Percentiles rank a stretch among this genome's conserved stretches.
phyloP scores from a whole-genome alignment of 2,113 vertebrate genomes.

The Prinia subflava region DNA sequence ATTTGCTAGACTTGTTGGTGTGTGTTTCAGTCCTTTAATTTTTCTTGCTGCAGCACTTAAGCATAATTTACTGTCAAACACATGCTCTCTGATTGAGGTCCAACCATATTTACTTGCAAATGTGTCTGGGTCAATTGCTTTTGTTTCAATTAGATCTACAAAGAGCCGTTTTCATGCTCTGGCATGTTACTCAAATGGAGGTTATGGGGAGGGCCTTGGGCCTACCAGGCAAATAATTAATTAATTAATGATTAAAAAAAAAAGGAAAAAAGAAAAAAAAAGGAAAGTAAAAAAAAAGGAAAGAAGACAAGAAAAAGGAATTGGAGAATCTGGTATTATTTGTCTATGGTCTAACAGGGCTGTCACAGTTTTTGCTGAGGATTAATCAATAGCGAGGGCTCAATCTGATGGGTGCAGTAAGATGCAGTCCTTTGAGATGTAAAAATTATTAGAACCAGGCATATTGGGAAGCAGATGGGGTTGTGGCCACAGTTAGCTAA shows the following conservation, averaged over 20 bases:
- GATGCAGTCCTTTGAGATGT: not conserved
- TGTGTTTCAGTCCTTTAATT: slow-evolving; percentile 69
- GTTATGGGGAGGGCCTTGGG: not conserved
- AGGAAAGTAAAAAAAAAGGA: not conserved
- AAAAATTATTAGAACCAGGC: not conserved
- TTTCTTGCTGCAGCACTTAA: slow-evolving; percentile 55
- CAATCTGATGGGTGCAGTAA: not conserved
- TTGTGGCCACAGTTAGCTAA: not conserved
- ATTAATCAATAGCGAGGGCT: not conserved
- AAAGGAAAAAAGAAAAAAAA: not conserved
- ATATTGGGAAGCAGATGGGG: not conserved
- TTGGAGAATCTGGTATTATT: not conserved
- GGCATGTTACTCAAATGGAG: not conserved
- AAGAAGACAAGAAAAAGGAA: not conserved
- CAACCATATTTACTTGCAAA: slow-evolving; percentile 70
- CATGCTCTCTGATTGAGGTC: slow-evolving; percentile 48
- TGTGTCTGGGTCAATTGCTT: slow-evolving; percentile 56
- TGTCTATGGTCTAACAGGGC: not conserved
- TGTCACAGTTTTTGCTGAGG: slow-evolving; percentile 8
- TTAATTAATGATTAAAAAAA: slow-evolving; percentile 5
- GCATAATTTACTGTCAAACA: slow-evolving; percentile 65
- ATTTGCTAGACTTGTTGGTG: slow-evolving; percentile 25
- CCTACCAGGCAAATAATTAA: slow-evolving; percentile 30
- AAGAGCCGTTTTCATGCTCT: slow-evolving; percentile 64
- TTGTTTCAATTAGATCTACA: slow-evolving; percentile 73